Evolutionary conservation across 2,888 invertebrate species (phyloP), one percentile per base, ranked within the genome.

Genomic region (Halictus ligatus): DNA sequence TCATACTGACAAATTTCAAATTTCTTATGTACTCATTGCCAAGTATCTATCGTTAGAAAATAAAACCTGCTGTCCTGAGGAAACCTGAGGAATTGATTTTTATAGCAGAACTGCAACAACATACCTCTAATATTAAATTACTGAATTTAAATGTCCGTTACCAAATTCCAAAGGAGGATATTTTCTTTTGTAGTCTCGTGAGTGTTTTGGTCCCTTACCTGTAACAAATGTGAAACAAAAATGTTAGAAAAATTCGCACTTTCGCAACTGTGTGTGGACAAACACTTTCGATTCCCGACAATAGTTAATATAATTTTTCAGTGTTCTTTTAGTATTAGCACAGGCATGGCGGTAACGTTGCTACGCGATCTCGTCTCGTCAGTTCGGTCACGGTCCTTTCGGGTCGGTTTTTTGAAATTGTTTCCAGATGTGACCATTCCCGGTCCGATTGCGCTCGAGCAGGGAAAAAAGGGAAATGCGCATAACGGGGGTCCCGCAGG

Each of bases 391-490:
- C 64, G 64, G 8, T 18, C 15, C 29, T 64, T n/a, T 29, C 29
- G 18, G 8, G 40, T 4, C 10, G 10, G 35, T 69, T 43, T 43
- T 58, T 13, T n/a, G 43, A 43, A 76, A 77, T 74, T 48, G 78
- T 64, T 75, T 35, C 85, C 87, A 87, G 87, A 87, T 87, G 87
- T 67, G 80, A n/a, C 82, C 43, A 50, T 77, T 40, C 69, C 35
- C n/a, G 50, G 72, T 50, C 75, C 35, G 69, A 72, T 85, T 35
- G 48, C 21, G 21, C 35, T 60, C 54, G 40, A 21, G 21, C 69
- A 58, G 4, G 18, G n/a, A 12, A 71, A 35, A 71, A 71, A 71
- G n/a, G 58, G 75, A 83, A 69, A 77, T 54, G 43, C 71, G 71
- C 40, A 64, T 54, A 77, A 80, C 71, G 54, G 71, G 75, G 74